Conservation (phyloP, 2,113 vertebrate genomes). For the Parotia lawesii region DNA sequence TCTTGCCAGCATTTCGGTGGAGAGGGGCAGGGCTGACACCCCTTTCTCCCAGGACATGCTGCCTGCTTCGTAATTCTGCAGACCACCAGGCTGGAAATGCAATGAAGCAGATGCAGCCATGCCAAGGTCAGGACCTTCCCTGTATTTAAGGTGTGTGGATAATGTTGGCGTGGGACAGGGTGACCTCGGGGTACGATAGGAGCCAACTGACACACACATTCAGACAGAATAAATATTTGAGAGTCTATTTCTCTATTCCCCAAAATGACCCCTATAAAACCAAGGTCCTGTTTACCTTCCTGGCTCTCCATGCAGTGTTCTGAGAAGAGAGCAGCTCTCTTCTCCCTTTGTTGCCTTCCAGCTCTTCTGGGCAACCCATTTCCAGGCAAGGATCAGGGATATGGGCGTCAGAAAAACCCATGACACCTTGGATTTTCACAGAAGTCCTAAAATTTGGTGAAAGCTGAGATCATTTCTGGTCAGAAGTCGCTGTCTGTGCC, state of each 20-base stretch:
- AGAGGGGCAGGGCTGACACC: neutral
- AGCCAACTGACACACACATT: neutral
- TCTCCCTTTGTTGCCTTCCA: neutral
- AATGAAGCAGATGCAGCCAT: neutral
- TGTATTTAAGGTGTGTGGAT: neutral
- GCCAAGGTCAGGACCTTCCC: conserved; percentile 22
- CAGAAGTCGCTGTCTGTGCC: neutral
- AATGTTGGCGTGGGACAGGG: neutral
- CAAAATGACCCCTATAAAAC: conserved; percentile 38
- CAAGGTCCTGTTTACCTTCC: conserved; percentile 47
- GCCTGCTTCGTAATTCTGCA: neutral
- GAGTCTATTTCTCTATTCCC: conserved; percentile 31
- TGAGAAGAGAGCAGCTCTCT: neutral
- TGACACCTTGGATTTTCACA: neutral
- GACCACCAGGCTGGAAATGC: neutral
- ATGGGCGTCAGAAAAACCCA: neutral
- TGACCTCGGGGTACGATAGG: conserved; percentile 4
- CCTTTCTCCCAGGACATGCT: neutral
- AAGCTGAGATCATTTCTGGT: neutral
- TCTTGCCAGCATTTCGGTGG: neutral
- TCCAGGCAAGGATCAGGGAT: conserved; percentile 5
- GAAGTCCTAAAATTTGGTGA: neutral
- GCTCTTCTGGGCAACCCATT: conserved; percentile 3
- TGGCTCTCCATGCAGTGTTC: neutral
- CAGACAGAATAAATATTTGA: conserved; percentile 61